These are phyloP conservation scores for Coracopsis vasa DNA, from an alignment of 2,113 vertebrate genomes.

Conservation along the genomic window DNA sequence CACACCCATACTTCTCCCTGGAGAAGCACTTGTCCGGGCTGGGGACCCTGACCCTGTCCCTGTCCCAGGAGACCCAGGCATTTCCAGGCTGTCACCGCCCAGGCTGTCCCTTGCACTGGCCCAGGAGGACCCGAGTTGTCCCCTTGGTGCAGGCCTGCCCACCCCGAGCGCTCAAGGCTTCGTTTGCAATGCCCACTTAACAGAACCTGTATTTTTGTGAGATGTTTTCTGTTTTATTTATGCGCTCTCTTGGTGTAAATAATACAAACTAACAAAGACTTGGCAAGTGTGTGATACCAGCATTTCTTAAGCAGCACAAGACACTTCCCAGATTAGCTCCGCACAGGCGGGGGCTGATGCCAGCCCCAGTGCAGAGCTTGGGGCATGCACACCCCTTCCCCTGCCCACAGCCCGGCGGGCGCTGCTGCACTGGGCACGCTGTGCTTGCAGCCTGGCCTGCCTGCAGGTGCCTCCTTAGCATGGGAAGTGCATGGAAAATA, in stretches of 20 bases:
- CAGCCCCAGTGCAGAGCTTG: neutral
- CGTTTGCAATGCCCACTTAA: fast-evolving
- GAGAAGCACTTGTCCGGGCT: neutral
- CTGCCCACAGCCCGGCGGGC: neutral
- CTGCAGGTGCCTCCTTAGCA: constrained; percentile 42
- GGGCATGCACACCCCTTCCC: neutral
- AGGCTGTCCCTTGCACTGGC: neutral
- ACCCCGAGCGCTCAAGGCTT: neutral
- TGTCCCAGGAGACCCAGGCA: neutral
- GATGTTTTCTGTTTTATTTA: constrained; percentile 45
- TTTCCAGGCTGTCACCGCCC: neutral
- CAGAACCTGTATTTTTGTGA: constrained; percentile 28
- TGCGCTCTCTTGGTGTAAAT: constrained; percentile 33
- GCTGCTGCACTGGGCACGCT: neutral
- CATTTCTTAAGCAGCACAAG: fast-evolving
- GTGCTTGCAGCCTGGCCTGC: neutral
- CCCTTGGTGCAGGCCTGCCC: neutral
- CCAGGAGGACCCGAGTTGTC: neutral
- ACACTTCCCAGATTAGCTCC: neutral
- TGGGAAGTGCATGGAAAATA: constrained; percentile 48
- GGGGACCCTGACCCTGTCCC: neutral
- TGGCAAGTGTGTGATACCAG: neutral
- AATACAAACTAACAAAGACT: neutral
- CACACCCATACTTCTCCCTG: fast-evolving
- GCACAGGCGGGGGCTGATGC: fast-evolving